phyloP scores from a whole-genome alignment of 2,888 invertebrate species.

The Lasioglossum pauxillum region DNA sequence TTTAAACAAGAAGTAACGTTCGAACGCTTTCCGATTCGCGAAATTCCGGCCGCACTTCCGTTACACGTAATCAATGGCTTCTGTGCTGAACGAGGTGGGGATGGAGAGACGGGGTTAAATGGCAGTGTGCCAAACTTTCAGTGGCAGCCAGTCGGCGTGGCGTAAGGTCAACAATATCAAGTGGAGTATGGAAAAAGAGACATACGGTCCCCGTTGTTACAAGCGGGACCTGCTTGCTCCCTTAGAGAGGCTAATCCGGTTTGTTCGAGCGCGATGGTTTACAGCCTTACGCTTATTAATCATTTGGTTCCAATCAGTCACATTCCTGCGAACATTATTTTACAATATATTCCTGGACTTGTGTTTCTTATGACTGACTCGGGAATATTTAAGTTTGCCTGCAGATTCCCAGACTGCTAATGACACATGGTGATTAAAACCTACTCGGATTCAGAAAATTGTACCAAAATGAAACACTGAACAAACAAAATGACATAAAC shows the following conservation, averaged over 20 bases:
- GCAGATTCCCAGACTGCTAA: neutral
- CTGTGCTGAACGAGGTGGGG: neutral
- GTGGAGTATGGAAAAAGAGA: constrained; percentile 27
- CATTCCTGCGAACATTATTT: neutral
- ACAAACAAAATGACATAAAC: neutral
- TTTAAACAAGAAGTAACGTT: neutral
- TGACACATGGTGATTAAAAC: neutral
- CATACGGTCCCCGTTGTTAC: constrained; percentile 46
- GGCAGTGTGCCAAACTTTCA: constrained; percentile 67
- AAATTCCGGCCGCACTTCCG: constrained; percentile 59
- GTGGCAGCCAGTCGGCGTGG: constrained; percentile 26
- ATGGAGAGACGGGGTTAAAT: constrained; percentile 40
- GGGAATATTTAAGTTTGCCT: neutral
- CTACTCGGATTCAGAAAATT: neutral
- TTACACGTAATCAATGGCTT: constrained; percentile 68
- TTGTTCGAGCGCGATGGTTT: neutral
- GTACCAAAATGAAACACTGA: neutral
- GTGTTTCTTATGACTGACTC: too few relatives aligned
- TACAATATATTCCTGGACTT: neutral
- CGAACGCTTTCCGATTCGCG: constrained; percentile 51
- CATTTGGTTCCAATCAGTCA: neutral
- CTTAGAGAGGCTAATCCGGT: neutral
- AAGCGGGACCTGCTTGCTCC: constrained; percentile 11
- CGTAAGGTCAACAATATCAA: constrained; percentile 60
- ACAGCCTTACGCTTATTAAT: neutral